Evolutionary conservation across 2,888 invertebrate species (phyloP).

Genomic region (Bhutanitis thaidina): DNA sequence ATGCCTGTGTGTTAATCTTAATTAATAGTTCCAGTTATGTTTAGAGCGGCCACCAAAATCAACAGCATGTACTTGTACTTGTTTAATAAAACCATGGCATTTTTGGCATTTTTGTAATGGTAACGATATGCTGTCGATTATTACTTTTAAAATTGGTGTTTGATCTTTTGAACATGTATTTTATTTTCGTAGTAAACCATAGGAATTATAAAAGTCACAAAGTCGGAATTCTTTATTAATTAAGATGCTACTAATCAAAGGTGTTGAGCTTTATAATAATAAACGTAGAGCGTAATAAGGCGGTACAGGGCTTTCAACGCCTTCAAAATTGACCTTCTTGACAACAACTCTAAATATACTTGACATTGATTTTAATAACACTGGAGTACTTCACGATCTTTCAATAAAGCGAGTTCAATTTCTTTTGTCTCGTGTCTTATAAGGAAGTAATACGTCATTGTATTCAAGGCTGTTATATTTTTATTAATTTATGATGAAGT

Average conservation of each 20-base stretch:
- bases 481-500: constrained; percentile 12
- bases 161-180: too few relatives aligned
- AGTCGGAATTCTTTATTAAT: too few relatives aligned
- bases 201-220: too few relatives aligned
- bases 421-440: constrained; percentile 13
- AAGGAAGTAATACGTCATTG: constrained; percentile 17
- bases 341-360: constrained; percentile 6
- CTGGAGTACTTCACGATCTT: constrained; percentile 12
- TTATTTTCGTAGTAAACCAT: too few relatives aligned
- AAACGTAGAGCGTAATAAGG: too few relatives aligned
- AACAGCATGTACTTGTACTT: background rate
- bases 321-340: constrained; percentile 6
- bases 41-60: constrained; percentile 2
- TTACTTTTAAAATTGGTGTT: too few relatives aligned
- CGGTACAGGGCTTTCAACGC: constrained; percentile 1
- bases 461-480: constrained; percentile 14
- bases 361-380: constrained; percentile 16
- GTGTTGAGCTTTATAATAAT: too few relatives aligned
- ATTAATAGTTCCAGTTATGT: constrained; percentile 16
- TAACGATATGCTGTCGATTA: too few relatives aligned
- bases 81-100: background rate
- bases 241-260: too few relatives aligned
- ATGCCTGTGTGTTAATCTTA: constrained; percentile 6
- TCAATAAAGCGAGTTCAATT: constrained; percentile 16
- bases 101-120: background rate